phyloP scores from a whole-genome alignment of 35 echinoderm and acorn worm species.

The Hemicentrotus pulcherrimus region DNA sequence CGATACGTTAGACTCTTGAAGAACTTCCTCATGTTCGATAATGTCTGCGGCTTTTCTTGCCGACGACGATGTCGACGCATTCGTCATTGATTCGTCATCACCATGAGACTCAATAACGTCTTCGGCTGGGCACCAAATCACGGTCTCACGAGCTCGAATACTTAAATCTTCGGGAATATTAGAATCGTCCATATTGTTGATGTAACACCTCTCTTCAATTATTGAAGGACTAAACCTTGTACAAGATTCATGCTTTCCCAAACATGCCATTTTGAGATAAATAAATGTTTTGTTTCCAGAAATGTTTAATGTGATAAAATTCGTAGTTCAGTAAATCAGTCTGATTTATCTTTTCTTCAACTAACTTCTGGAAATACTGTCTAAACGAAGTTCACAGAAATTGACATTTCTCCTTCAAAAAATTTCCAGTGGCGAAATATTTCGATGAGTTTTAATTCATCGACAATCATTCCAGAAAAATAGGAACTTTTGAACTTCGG shows the following conservation, averaged over 20 bases:
- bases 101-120: neutral
- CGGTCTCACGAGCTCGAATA: neutral
- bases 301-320: neutral
- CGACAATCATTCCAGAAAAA: neutral
- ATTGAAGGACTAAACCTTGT: neutral
- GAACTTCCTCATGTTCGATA: neutral
- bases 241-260: neutral
- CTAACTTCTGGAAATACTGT: neutral
- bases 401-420: too few species aligned
- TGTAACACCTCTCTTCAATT: neutral
- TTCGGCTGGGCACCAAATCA: slow-evolving; percentile 34
- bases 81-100: neutral
- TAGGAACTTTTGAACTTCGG: neutral
- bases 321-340: neutral
- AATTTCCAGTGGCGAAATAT: neutral
- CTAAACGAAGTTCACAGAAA: too few species aligned
- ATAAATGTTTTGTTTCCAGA: neutral
- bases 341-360: neutral
- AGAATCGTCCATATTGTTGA: slow-evolving; percentile 9
- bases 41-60: neutral
- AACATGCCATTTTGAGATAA: neutral
- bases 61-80: neutral
- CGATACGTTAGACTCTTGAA: neutral
- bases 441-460: neutral
- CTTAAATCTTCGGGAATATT: slow-evolving; percentile 24